Base-by-base conservation (phyloP, 2,113 vertebrate species). In the Theristicus caerulescens region DNA sequence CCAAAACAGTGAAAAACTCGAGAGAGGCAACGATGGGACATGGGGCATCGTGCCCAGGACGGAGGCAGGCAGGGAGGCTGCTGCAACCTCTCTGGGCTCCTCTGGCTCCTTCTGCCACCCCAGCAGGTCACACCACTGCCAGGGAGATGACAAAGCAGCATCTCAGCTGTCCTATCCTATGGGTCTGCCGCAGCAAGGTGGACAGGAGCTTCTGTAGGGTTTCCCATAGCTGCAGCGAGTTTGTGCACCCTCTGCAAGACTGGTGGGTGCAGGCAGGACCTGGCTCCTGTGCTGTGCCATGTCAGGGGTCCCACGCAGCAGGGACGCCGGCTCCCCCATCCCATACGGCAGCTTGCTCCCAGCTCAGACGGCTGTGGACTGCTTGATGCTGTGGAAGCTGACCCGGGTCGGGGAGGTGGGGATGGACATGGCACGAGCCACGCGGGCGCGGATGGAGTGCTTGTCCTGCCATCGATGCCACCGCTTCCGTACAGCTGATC, bases 381-480 rank as follows among this genome's bases (percentile, higher is more conserved):
- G 99, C 97, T 99, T 99, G 98, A 99, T 99, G 98, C 99, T 99
- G 98, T 99, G 99, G 85, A 99, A 99, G 97, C 99, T 99, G 98
- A 99, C 98, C 0, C 99, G 98, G 16, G 99, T 99, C 0, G 99
- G 99, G 10, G 99, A 99, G 6, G 99, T 99, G 90, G 99, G 99
- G 94, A 99, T 99, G 97, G 99, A 99, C 99, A 99, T 99, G 93
- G 99, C 99, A 16, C 99, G 98, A 36, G 99, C 99, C 96, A 99
- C 98, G 0, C 99, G 96, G 78, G 98, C 98, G 0, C 99, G 98
- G 97, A 99, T 98, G 8, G 99, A 99, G 89, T 99, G 99, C 73
- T 99, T 99, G 98, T 99, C 99, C 98, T 99, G 99, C 99, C 99
- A 99, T 0, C 99, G 99, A 95, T 99, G 99, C 98, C 99, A 99